These are phyloP conservation scores for Napeogenes inachia DNA, from an alignment of 2,888 invertebrate species.

Conservation along the genomic window DNA sequence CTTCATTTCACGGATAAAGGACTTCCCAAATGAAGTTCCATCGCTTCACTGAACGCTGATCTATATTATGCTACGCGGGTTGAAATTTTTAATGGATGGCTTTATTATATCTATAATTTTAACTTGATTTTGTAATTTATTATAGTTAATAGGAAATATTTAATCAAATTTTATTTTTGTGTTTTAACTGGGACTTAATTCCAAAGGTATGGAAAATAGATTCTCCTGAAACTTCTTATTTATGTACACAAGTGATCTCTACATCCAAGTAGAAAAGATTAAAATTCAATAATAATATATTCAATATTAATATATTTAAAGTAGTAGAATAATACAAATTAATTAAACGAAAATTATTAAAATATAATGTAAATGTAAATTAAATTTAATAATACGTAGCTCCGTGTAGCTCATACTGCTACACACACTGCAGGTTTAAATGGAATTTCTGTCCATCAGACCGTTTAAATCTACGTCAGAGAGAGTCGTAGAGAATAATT, in stretches of 20 bases:
- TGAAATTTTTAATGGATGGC: background rate
- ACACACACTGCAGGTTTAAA: background rate
- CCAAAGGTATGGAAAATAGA: too few species aligned
- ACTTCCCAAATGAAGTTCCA: conserved; percentile 75
- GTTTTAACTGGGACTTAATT: too few species aligned
- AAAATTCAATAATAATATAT: too few species aligned
- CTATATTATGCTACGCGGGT: conserved; percentile 28
- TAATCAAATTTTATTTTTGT: too few species aligned
- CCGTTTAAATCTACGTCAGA: background rate
- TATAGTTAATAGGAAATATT: too few species aligned
- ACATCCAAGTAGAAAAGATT: too few species aligned
- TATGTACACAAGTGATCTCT: too few species aligned
- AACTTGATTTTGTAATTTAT: too few species aligned
- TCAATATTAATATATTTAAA: too few species aligned
- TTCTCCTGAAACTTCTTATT: too few species aligned
- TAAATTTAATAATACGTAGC: background rate
- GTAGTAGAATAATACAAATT: too few species aligned
- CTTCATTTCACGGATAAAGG: conserved; percentile 77
- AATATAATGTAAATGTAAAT: background rate
- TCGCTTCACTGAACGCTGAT: conserved; percentile 61
- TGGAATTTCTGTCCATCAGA: background rate
- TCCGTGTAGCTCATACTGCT: background rate
- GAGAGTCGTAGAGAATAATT: background rate
- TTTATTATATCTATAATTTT: background rate
- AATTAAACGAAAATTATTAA: too few species aligned